These are phyloP conservation scores for Bradypodion pumilum DNA, from an alignment of 2,797 vertebrate genomes.

Conservation along the genomic window DNA sequence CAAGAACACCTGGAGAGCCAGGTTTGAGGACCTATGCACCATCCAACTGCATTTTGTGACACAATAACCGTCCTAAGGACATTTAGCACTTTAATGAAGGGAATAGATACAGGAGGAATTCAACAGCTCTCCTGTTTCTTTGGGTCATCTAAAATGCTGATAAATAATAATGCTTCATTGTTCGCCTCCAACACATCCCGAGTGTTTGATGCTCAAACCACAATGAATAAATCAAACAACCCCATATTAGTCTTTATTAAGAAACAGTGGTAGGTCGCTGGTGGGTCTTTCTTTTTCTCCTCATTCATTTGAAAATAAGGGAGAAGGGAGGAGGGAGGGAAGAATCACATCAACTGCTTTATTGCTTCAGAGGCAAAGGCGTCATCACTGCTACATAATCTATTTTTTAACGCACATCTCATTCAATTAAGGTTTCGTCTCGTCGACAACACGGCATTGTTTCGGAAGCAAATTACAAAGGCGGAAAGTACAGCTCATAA, in stretches of 20 bases:
- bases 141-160: not conserved
- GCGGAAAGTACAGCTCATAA: conserved; percentile 61
- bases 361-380: conserved; percentile 45
- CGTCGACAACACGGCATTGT: conserved; percentile 48
- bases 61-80: no score
- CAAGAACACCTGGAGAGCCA: no score
- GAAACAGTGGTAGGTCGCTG: conserved; percentile 27
- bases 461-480: conserved; percentile 46
- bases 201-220: not conserved
- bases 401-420: conserved; percentile 54
- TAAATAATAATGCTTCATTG: not conserved
- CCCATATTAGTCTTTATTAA: conserved; percentile 35
- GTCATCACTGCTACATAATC: conserved; percentile 42
- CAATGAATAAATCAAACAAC: conserved; percentile 22
- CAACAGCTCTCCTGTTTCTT: not conserved
- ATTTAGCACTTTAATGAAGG: no score
- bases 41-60: no score
- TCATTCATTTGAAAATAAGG: conserved; percentile 42
- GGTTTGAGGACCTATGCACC: no score
- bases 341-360: conserved; percentile 43
- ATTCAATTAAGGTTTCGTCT: conserved; percentile 65
- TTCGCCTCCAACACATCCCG: no score
- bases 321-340: no score
- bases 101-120: no score
- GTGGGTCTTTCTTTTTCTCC: conserved; percentile 7